phyloP scores from a whole-genome alignment of 2,797 vertebrate species.

The Aldrovandia affinis region DNA sequence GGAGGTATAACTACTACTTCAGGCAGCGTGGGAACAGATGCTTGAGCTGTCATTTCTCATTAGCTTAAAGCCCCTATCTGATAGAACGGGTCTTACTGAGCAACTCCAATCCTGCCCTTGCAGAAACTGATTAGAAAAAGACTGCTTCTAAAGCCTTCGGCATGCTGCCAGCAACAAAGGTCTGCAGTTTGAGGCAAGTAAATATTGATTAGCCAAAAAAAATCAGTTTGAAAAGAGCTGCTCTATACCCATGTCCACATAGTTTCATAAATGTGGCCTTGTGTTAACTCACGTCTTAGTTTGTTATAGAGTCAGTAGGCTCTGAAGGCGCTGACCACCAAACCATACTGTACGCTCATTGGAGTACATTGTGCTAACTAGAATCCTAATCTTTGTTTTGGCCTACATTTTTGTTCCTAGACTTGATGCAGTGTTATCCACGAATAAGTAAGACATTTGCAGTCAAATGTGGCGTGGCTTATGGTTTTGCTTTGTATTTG shows the following conservation, averaged over 20 bases:
- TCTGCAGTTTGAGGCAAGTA: background rate
- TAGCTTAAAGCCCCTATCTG: conserved; percentile 2
- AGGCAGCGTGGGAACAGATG: conserved; percentile 1
- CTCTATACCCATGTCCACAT: background rate
- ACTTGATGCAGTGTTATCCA: too few species aligned
- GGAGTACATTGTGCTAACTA: too few species aligned
- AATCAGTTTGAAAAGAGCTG: background rate
- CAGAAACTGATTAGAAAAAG: background rate
- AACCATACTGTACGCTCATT: background rate
- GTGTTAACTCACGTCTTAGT: background rate
- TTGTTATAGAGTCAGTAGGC: background rate
- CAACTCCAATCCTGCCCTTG: background rate
- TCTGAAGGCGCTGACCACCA: background rate
- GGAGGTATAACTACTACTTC: background rate
- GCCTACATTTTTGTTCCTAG: too few species aligned
- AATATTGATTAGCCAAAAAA: background rate
- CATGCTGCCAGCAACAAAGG: background rate
- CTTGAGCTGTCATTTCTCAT: conserved; percentile 16
- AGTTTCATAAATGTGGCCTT: background rate
- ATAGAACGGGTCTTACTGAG: background rate
- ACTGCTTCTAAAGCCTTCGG: background rate
- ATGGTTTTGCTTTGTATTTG: background rate
- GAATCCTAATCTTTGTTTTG: too few species aligned
- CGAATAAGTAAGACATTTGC: too few species aligned
- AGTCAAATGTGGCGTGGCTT: background rate